Evolutionary conservation across 2,113 vertebrate species (phyloP).

Genomic region (Abramis brama): DNA sequence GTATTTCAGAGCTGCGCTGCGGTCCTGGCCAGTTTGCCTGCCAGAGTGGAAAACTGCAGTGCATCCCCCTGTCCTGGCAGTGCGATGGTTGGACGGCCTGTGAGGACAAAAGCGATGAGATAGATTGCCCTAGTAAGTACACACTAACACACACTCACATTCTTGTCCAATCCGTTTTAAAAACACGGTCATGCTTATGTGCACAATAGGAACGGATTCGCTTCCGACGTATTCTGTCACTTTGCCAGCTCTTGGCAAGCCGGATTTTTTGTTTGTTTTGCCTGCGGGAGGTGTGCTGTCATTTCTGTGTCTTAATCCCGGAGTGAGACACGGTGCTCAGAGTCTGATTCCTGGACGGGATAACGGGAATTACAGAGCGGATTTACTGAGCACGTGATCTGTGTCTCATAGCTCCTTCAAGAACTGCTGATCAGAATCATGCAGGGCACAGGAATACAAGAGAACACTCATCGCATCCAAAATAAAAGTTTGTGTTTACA

Average conservation of each 20-base stretch:
- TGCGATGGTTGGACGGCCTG: slow-evolving; percentile 96
- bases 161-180: background rate
- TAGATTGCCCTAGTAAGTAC: slow-evolving; percentile 88
- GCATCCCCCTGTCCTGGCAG: slow-evolving; percentile 93
- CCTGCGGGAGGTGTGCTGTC: background rate
- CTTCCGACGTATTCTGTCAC: background rate
- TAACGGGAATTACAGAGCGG: background rate
- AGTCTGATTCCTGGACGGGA: background rate
- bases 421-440: background rate
- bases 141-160: slow-evolving; percentile 14
- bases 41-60: slow-evolving; percentile 93
- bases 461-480: background rate
- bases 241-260: background rate
- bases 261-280: background rate
- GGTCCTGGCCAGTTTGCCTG: slow-evolving; percentile 91
- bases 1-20: slow-evolving; percentile 88
- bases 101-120: slow-evolving; percentile 94
- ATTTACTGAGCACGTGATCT: slow-evolving; percentile 32
- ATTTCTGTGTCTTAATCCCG: slow-evolving; percentile 2
- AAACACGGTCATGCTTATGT: background rate
- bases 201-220: background rate
- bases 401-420: background rate
- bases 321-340: background rate
- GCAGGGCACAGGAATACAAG: background rate
- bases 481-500: too few relatives aligned